Conservation (phyloP, 2,113 vertebrate species). For the Andinoacara biseriatus region DNA sequence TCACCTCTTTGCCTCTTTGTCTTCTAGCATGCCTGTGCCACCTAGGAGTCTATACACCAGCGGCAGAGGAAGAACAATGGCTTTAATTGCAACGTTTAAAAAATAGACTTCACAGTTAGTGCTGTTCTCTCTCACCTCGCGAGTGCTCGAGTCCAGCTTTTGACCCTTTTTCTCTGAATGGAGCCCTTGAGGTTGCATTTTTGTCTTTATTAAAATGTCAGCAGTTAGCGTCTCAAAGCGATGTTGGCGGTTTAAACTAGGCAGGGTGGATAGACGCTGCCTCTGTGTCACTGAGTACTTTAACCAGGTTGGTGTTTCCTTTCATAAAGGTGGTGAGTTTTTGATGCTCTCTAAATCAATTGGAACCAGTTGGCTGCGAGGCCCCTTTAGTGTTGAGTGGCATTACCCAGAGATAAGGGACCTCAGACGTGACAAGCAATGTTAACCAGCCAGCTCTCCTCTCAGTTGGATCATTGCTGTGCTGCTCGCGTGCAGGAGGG, state of each 20-base stretch:
- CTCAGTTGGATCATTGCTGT: conserved; percentile 62
- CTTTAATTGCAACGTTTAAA: conserved; percentile 50
- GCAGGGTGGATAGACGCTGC: conserved; percentile 40
- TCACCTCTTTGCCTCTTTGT: conserved; percentile 30
- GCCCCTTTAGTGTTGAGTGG: conserved; percentile 57
- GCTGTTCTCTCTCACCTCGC: background rate
- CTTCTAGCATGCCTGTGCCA: background rate
- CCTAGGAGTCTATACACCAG: background rate
- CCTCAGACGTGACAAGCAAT: conserved; percentile 62
- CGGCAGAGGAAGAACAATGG: background rate
- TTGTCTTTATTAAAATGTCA: conserved; percentile 70
- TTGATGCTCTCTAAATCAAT: conserved; percentile 59
- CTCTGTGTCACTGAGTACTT: conserved; percentile 23
- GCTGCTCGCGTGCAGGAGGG: conserved; percentile 52
- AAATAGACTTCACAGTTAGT: conserved; percentile 1
- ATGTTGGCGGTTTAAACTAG: conserved; percentile 32
- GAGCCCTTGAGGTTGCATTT: conserved; percentile 48
- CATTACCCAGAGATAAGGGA: conserved; percentile 61
- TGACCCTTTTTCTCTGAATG: conserved; percentile 61
- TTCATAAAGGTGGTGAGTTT: conserved; percentile 28
- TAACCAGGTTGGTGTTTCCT: conserved; percentile 40
- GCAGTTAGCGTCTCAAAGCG: conserved; percentile 54
- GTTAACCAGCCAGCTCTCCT: conserved; percentile 67
- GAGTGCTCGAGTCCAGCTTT: conserved; percentile 30
- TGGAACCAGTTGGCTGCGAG: conserved; percentile 50